phyloP scores from a whole-genome alignment of 2,888 invertebrate species.

The Tenodera sinensis region DNA sequence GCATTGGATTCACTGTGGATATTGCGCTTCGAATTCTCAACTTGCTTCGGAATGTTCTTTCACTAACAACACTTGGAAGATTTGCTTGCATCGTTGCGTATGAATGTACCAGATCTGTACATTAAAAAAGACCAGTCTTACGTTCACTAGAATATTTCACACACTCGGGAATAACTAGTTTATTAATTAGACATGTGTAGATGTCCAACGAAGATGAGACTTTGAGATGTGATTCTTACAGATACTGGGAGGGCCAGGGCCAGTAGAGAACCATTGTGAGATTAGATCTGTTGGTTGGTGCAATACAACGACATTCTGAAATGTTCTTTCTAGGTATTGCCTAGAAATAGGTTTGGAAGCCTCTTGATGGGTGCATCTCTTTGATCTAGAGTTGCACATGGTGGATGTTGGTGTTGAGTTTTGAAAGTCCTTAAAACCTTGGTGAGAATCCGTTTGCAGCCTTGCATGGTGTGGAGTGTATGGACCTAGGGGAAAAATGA shows the following conservation, averaged over 20 bases:
- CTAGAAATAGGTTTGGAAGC: background rate
- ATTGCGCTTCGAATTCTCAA: background rate
- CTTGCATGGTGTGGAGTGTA: conserved; percentile 24
- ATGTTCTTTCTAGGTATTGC: background rate
- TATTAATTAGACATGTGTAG: background rate
- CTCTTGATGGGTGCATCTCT: background rate
- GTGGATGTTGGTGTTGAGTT: background rate
- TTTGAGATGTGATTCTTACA: background rate
- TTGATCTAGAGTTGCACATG: background rate
- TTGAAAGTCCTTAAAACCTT: conserved; percentile 8
- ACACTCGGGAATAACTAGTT: too few relatives aligned
- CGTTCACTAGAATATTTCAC: background rate
- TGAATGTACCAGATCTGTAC: background rate
- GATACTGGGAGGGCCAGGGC: background rate
- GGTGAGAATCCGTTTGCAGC: conserved; percentile 18
- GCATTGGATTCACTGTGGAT: background rate
- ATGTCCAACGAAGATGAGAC: background rate
- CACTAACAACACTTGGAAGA: background rate
- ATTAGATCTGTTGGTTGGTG: background rate
- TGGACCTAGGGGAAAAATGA: conserved; percentile 15
- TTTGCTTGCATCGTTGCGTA: background rate
- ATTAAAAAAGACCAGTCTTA: background rate
- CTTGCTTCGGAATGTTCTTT: background rate
- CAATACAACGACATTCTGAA: background rate
- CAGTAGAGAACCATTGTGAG: background rate